Evolutionary conservation across 2,113 vertebrate species (phyloP), one percentile per base, ranked within the genome.

Genomic region (Varanus salvator): DNA sequence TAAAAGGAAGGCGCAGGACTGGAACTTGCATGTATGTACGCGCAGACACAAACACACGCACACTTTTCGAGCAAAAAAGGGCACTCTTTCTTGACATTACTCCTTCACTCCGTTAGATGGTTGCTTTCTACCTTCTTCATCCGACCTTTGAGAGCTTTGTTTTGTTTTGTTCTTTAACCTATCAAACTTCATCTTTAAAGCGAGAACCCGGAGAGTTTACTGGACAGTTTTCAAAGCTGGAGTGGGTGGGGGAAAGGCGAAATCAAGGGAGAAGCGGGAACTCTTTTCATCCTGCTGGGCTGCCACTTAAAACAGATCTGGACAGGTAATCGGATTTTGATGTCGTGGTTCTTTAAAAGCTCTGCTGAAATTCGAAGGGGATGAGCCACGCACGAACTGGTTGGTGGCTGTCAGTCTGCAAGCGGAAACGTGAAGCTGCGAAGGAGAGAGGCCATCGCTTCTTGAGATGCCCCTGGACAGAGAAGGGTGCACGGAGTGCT

Each of bases 381-480:
- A 21, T 44, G 54, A 57, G 31, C 23, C 38, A 54, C 54, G 54
- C 54, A 25, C 38, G 44, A 25, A 44, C 38, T 19, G 34, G 52
- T 57, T 29, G 38, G 38, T 44, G 38, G 44, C 60, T 77, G 78
- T 25, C 85, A 52, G 38, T 71, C 64, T 9, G 27, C 29, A 69
- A 19, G 27, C 44, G 50, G 7, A 54, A 31, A 54, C 71, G 27
- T 48, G 84, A n/a, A 77, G 78, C 77, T 8, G 60, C 82, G 31
- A 27, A 15, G 29, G n/a, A 19, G 84, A 7, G 4, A 0, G 57
- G 31, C 0, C 3, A 44, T 34, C 3, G 48, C 86, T 88, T 75
- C 8, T 89, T 78, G 80, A 81, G 82, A 74, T 72, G 80, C 52
- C 69, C 50, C 66, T 38, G 85, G 89, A 90, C 91, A 17, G 60